phyloP scores from a whole-genome alignment of 1,140 invertebrate genomes.

The Acromyrmex charruanus region DNA sequence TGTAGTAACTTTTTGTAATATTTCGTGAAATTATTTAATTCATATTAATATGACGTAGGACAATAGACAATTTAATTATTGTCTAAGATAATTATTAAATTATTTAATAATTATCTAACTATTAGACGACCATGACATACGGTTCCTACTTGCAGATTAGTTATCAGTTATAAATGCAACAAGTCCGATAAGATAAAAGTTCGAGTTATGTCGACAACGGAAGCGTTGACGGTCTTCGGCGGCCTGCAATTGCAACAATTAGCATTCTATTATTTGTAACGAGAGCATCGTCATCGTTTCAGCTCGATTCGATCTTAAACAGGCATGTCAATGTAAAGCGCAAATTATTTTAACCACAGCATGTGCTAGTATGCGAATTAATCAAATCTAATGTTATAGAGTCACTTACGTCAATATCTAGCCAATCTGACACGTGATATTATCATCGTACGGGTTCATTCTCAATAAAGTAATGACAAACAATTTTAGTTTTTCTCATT shows the following conservation, averaged over 20 bases:
- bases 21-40: not conserved
- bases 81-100: not conserved
- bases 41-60: not conserved
- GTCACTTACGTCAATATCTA: constrained; percentile 33
- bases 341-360: constrained; percentile 34
- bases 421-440: constrained; percentile 16
- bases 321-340: constrained; percentile 26
- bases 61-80: not conserved
- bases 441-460: not conserved
- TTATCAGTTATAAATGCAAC: not conserved
- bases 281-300: not conserved
- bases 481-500: not conserved
- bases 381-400: constrained; percentile 36
- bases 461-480: constrained; percentile 7
- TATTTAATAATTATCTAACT: too few relatives aligned
- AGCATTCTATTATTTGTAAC: constrained; percentile 21
- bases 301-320: constrained; percentile 41
- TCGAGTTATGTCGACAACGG: not conserved
- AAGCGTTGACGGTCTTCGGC: not conserved
- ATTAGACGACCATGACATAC: constrained; percentile 36
- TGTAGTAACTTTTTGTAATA: not conserved
- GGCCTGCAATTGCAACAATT: constrained; percentile 16
- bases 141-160: not conserved
- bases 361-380: not conserved
- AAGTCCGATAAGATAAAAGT: constrained; percentile 42